Conservation (phyloP, 2,113 vertebrate genomes). For the Petroica traversi region DNA sequence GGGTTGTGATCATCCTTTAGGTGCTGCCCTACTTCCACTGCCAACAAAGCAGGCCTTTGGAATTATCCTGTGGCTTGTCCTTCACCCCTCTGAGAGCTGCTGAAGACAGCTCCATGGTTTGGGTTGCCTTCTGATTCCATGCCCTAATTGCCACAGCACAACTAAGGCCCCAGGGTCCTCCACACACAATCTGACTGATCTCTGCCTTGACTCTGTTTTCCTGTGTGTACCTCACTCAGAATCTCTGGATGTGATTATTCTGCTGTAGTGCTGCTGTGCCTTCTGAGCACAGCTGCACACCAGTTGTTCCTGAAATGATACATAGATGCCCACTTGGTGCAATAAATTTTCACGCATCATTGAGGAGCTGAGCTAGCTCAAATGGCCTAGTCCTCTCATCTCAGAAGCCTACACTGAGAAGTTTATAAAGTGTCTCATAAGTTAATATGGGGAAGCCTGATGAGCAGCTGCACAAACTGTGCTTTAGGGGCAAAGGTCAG, state of each 20-base stretch:
- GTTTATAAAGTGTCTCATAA: not conserved
- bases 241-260: not conserved
- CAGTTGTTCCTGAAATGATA: not conserved
- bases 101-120: not conserved
- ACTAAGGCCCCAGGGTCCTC: not conserved
- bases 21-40: not conserved
- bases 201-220: not conserved
- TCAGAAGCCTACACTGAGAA: not conserved
- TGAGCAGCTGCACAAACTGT: not conserved
- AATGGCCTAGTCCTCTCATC: not conserved
- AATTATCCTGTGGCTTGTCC: not conserved
- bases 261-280: not conserved
- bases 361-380: not conserved
- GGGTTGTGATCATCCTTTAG: not conserved
- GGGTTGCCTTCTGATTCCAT: not conserved
- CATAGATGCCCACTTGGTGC: not conserved
- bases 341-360: not conserved
- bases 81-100: not conserved
- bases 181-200: fast-evolving
- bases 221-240: not conserved
- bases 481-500: not conserved
- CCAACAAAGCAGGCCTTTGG: not conserved
- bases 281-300: not conserved
- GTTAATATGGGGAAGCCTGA: not conserved
- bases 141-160: not conserved